Percentiles rank a stretch among this genome's conserved stretches.
phyloP scores from a whole-genome alignment of 2,113 vertebrate genomes.

The Cranoglanis bouderius region DNA sequence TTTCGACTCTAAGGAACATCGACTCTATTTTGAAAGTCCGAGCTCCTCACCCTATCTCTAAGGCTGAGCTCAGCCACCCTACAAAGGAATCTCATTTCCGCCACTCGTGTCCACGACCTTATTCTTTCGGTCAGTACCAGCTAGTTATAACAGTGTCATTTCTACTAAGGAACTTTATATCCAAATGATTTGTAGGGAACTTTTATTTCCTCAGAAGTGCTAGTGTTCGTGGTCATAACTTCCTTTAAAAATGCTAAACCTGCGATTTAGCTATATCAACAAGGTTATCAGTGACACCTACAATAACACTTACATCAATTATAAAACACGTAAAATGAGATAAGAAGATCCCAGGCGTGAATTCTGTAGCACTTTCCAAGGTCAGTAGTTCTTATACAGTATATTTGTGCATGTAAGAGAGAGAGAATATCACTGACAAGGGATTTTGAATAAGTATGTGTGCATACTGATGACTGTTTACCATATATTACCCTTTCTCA shows the following conservation, averaged over 20 bases:
- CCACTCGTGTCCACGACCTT: too few species aligned
- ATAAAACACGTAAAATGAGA: not conserved
- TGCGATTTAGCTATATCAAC: not conserved
- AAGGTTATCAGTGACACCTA: not conserved
- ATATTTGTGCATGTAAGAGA: not conserved
- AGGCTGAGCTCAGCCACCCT: too few species aligned
- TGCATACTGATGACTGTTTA: constrained; percentile 13
- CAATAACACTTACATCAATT: not conserved
- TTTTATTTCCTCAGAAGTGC: not conserved
- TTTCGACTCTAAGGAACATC: too few species aligned
- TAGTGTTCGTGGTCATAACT: not conserved
- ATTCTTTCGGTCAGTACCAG: too few species aligned
- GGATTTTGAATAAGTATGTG: constrained; percentile 11
- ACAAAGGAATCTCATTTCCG: too few species aligned
- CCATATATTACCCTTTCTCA: constrained; percentile 12
- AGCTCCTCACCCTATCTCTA: too few species aligned
- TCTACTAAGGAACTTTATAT: not conserved
- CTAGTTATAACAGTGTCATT: not conserved
- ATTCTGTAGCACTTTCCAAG: constrained; percentile 23
- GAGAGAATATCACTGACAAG: not conserved
- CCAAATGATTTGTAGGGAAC: not conserved
- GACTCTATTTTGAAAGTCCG: too few species aligned
- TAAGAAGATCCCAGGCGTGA: not conserved
- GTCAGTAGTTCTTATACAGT: constrained; percentile 17
- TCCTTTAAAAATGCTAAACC: not conserved